These are phyloP conservation scores for Ichneumoninae sp. DNA, from an alignment of 2,888 invertebrate genomes.

Conservation along the genomic window DNA sequence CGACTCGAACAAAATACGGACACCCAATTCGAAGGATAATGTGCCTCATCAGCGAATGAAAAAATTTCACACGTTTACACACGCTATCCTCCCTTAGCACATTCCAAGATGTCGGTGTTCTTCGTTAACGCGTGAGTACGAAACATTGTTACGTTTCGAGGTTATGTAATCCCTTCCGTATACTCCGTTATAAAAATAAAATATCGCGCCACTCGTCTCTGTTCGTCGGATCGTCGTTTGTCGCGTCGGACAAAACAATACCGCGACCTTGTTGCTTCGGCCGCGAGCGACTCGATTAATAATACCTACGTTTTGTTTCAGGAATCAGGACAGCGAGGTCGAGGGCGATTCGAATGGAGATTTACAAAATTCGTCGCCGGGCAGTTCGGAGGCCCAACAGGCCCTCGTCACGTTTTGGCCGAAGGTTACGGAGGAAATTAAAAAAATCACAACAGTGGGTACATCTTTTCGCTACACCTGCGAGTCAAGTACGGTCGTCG, in stretches of 20 bases:
- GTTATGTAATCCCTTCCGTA: constrained; percentile 73
- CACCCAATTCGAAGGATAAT: constrained; percentile 20
- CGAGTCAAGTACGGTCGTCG: neutral
- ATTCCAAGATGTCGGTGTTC: constrained; percentile 88
- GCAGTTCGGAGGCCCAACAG: constrained; percentile 88
- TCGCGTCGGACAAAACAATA: neutral
- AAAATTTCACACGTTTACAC: constrained; percentile 11
- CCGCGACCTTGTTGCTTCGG: neutral
- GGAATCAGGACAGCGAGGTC: constrained; percentile 84
- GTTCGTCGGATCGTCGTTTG: neutral
- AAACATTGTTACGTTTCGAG: constrained; percentile 74
- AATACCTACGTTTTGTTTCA: constrained; percentile 63
- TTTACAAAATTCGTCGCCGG: constrained; percentile 84
- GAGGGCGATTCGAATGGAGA: constrained; percentile 84
- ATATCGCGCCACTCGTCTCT: neutral
- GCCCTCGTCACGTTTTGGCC: constrained; percentile 93
- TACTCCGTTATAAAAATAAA: neutral
- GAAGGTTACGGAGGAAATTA: constrained; percentile 92
- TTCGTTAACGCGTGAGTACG: constrained; percentile 90
- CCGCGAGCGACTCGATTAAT: neutral
- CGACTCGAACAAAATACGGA: neutral
- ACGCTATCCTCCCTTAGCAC: neutral
- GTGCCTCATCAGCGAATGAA: constrained; percentile 33
- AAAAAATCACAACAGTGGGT: constrained; percentile 90
- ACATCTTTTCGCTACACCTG: neutral